Conservation (phyloP, 2,888 invertebrate species). For the Pomacea canaliculata region DNA sequence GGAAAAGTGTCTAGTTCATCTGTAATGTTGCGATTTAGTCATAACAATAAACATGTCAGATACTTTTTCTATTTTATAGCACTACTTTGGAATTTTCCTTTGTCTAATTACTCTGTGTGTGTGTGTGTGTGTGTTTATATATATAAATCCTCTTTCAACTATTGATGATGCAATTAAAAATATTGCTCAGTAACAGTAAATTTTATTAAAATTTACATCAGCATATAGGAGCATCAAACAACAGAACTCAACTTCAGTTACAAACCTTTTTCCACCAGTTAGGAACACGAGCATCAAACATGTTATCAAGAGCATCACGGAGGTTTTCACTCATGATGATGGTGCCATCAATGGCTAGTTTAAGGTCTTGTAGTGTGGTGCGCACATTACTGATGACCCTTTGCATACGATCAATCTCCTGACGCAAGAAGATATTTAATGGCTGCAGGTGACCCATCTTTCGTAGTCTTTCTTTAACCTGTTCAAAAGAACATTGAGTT, state of each 20-base stretch:
- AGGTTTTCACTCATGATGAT: slow-evolving; percentile 95
- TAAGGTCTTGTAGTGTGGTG: slow-evolving; percentile 86
- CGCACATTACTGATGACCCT: slow-evolving; percentile 84
- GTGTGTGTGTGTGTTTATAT: too few relatives aligned
- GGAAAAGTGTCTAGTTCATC: neutral
- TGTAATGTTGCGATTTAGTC: neutral
- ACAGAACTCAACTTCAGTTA: neutral
- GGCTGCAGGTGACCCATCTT: slow-evolving; percentile 93
- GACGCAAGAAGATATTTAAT: slow-evolving; percentile 92
- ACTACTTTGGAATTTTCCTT: too few relatives aligned
- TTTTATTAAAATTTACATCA: too few relatives aligned
- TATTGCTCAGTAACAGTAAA: too few relatives aligned
- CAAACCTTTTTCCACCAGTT: slow-evolving; percentile 88
- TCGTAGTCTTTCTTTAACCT: slow-evolving; percentile 82
- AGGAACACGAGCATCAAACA: slow-evolving; percentile 96
- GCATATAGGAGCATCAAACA: too few relatives aligned
- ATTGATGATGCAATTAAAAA: too few relatives aligned
- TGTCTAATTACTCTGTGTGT: too few relatives aligned
- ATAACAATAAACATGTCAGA: neutral
- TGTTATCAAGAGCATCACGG: slow-evolving; percentile 89
- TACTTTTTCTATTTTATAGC: neutral
- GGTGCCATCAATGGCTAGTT: slow-evolving; percentile 95
- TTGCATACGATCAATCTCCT: slow-evolving; percentile 85
- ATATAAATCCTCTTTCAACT: too few relatives aligned
- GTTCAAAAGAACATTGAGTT: slow-evolving; percentile 6